phyloP scores from a whole-genome alignment of 2,888 invertebrate species.

The Chymomyza caudatula region DNA sequence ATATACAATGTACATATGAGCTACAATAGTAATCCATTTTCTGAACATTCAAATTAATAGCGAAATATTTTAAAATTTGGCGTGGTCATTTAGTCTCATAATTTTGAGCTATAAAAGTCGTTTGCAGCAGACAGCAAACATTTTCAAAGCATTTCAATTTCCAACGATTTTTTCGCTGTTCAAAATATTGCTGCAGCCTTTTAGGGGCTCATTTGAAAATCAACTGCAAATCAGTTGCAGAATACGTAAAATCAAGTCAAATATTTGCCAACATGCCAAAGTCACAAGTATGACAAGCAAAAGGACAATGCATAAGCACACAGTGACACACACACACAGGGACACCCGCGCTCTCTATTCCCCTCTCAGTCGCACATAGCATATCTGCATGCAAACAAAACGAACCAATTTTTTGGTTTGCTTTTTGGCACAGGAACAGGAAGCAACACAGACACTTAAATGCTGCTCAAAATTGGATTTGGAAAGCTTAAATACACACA shows the following conservation, averaged over 20 bases:
- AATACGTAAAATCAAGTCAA: constrained; percentile 51
- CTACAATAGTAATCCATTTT: too few species aligned
- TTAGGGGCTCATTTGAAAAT: constrained; percentile 23
- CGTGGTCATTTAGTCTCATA: too few species aligned
- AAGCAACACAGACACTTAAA: constrained; percentile 58
- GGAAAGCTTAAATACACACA: constrained; percentile 41
- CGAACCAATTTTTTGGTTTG: constrained; percentile 14
- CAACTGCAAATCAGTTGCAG: constrained; percentile 23
- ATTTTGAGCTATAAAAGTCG: too few species aligned
- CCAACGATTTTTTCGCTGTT: background rate
- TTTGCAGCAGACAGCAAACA: too few species aligned
- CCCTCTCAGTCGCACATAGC: background rate
- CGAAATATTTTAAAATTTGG: too few species aligned
- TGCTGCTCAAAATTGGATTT: constrained; percentile 67
- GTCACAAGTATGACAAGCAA: constrained; percentile 38
- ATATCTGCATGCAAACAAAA: constrained; percentile 52
- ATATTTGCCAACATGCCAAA: constrained; percentile 54
- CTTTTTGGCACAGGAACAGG: constrained; percentile 37
- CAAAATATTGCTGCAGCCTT: constrained; percentile 18
- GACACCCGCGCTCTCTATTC: background rate
- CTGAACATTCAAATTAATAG: too few species aligned
- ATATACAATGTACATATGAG: too few species aligned
- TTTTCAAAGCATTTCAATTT: background rate
- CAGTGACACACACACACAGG: constrained; percentile 6
- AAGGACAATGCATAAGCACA: constrained; percentile 31